phyloP scores from a whole-genome alignment of 2,888 invertebrate species.

The Sinopyrophorus schimmeli region DNA sequence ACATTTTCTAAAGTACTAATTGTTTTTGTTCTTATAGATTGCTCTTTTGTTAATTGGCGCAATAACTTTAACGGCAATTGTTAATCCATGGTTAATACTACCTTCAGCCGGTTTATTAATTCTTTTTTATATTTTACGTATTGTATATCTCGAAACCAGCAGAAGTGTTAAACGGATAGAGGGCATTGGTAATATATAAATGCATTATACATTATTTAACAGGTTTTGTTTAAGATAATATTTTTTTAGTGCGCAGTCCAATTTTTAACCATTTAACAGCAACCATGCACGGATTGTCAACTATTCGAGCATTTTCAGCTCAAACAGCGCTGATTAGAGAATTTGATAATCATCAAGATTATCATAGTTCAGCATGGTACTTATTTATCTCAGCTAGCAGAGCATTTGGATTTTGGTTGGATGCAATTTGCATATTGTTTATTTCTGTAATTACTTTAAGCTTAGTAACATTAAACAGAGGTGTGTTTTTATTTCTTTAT shows the following conservation, averaged over 20 bases:
- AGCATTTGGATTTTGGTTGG: slow-evolving; percentile 70
- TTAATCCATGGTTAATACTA: slow-evolving; percentile 68
- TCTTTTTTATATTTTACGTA: slow-evolving; percentile 58
- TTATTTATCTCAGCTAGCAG: slow-evolving; percentile 63
- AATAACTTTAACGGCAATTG: slow-evolving; percentile 68
- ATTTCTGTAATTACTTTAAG: slow-evolving; percentile 60
- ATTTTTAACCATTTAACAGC: slow-evolving; percentile 73
- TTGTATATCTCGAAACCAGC: slow-evolving; percentile 45
- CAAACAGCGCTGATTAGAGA: slow-evolving; percentile 63
- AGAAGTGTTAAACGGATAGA: slow-evolving; percentile 72
- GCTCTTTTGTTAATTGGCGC: slow-evolving; percentile 66
- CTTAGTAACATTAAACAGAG: slow-evolving; percentile 31
- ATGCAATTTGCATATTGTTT: slow-evolving; percentile 65
- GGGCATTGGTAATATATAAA: slow-evolving; percentile 67
- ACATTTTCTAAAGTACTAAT: background rate
- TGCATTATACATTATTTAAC: background rate
- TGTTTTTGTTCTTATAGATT: slow-evolving; percentile 46
- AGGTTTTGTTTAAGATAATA: too few relatives aligned
- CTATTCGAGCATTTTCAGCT: slow-evolving; percentile 69
- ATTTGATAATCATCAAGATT: slow-evolving; percentile 63
- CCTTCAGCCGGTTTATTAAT: slow-evolving; percentile 66
- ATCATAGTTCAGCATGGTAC: slow-evolving; percentile 73
- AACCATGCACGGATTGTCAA: slow-evolving; percentile 71
- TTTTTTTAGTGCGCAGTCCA: slow-evolving; percentile 67
- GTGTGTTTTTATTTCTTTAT: slow-evolving; percentile 18